Percentiles rank a stretch among this genome's conserved stretches.
These are phyloP conservation scores for Thamnaconus septentrionalis DNA, from an alignment of 2,113 vertebrate genomes.

Conservation along the genomic window DNA sequence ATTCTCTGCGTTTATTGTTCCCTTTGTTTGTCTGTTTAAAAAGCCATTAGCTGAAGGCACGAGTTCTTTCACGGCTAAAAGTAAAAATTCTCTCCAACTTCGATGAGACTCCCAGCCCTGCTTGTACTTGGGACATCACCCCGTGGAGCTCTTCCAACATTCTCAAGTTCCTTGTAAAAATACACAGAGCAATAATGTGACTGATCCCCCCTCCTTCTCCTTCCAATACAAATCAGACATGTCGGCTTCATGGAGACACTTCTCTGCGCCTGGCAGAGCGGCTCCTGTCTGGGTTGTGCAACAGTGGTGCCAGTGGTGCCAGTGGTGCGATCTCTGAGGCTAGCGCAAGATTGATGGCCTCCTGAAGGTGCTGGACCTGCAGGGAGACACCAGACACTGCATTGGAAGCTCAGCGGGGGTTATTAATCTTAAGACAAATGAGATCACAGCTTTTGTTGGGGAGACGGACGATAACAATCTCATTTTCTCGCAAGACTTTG, in stretches of 20 bases:
- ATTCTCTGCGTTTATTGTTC: no score
- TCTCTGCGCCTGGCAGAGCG: conserved; percentile 13
- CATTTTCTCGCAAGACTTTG: conserved; percentile 37
- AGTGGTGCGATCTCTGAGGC: conserved; percentile 32
- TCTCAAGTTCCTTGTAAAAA: conserved; percentile 55
- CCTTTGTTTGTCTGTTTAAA: background rate
- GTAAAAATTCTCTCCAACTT: background rate
- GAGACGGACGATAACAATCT: conserved; percentile 13
- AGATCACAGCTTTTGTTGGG: conserved; percentile 31
- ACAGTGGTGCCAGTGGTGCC: conserved; percentile 33
- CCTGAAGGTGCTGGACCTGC: conserved; percentile 29
- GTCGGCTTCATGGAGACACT: conserved; percentile 24
- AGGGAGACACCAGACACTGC: conserved; percentile 17
- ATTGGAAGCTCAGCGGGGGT: conserved; percentile 13
- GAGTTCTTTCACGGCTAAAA: background rate
- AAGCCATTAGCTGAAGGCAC: no score
- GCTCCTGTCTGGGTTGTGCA: conserved; percentile 35
- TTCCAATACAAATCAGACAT: conserved; percentile 47
- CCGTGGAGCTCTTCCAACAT: conserved; percentile 13
- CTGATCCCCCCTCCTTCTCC: conserved; percentile 45
- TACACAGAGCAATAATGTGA: conserved; percentile 50
- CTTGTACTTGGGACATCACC: no score
- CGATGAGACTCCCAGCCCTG: no score
- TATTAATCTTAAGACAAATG: conserved; percentile 34
- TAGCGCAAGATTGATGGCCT: conserved; percentile 38